Conservation (phyloP, 2,113 vertebrate species). For the Pachycephala philippinensis region DNA sequence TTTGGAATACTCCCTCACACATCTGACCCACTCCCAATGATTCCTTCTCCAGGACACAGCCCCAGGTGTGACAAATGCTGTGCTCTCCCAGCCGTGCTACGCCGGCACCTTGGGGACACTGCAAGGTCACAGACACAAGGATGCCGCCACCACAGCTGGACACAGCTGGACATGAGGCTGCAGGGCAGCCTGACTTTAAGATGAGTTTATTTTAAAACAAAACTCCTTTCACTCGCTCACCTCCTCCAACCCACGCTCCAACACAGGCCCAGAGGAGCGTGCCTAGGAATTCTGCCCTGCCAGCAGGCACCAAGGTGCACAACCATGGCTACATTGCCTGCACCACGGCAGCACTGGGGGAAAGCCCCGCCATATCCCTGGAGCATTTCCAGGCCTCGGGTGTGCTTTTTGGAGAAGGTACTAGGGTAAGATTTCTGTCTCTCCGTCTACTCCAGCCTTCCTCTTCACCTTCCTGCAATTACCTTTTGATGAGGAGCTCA, state of each 20-base stretch:
- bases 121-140: background rate
- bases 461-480: background rate
- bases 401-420: background rate
- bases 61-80: background rate
- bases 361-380: background rate
- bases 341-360: background rate
- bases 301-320: fast-evolving
- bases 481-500: background rate
- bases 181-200: background rate
- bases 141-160: background rate
- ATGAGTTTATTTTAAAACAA: background rate
- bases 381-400: background rate
- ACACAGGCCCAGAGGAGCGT: fast-evolving
- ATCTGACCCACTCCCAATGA: background rate
- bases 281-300: background rate
- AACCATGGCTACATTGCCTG: fast-evolving
- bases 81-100: fast-evolving
- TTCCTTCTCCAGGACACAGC: background rate
- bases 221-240: background rate
- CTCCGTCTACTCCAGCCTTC: background rate
- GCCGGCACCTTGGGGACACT: background rate
- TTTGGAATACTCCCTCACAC: background rate
- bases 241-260: fast-evolving
- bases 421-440: background rate
- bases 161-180: background rate